phyloP scores from a whole-genome alignment of 2,888 invertebrate species.

The Ganaspis brasiliensis region DNA sequence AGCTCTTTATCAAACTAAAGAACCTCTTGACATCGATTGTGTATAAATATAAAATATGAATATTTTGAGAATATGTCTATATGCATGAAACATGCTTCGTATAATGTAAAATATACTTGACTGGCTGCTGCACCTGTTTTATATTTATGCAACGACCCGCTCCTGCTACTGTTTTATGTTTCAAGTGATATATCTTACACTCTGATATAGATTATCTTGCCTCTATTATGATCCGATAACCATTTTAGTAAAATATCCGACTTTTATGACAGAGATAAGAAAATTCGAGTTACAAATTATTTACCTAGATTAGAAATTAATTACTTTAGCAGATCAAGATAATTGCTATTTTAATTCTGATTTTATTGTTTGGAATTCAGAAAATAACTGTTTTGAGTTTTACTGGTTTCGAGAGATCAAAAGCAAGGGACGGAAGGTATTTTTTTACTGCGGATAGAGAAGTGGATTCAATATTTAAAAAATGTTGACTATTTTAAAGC shows the following conservation, averaged over 20 bases:
- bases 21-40: conserved; percentile 6
- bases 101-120: conserved; percentile 32
- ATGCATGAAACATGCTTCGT: conserved; percentile 19
- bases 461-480: too few species aligned
- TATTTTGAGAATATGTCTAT: conserved; percentile 1
- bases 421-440: too few species aligned
- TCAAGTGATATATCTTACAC: not conserved
- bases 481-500: too few species aligned
- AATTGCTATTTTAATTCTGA: not conserved
- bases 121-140: conserved; percentile 34
- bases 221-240: conserved; percentile 15
- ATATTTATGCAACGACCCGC: conserved; percentile 37
- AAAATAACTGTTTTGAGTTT: too few species aligned
- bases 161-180: conserved; percentile 18
- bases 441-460: too few species aligned
- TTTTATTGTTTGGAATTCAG: too few species aligned
- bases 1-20: conserved; percentile 23
- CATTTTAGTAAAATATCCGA: conserved; percentile 21
- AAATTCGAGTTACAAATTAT: not conserved
- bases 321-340: not conserved
- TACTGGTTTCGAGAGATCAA: too few species aligned
- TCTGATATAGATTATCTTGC: conserved; percentile 1
- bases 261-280: conserved; percentile 14
- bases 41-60: not conserved
- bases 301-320: not conserved